Evolutionary conservation across 1,140 invertebrate genomes (phyloP).

Genomic region (Battus philenor): DNA sequence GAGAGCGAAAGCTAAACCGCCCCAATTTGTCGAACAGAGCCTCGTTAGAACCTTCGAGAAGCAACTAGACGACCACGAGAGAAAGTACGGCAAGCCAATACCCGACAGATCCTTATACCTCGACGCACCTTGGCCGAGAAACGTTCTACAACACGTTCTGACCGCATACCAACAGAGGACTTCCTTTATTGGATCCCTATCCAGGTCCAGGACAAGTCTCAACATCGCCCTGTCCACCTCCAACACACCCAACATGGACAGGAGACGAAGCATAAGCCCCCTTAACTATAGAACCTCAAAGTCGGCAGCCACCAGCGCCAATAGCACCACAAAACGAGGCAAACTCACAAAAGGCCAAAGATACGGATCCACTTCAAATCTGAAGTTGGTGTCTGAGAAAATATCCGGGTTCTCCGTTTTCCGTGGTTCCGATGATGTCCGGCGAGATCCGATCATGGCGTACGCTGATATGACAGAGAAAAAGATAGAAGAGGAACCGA

Average conservation of each 20-base stretch:
- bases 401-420: constrained; percentile 66
- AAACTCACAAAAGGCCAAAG: constrained; percentile 43
- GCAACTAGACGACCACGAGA: constrained; percentile 74
- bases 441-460: constrained; percentile 55
- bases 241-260: constrained; percentile 42
- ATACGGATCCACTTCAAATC: constrained; percentile 57
- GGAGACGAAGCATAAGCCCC: constrained; percentile 49
- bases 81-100: constrained; percentile 66
- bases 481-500: constrained; percentile 31
- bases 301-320: constrained; percentile 43
- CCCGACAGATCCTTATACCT: constrained; percentile 54
- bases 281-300: constrained; percentile 30
- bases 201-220: constrained; percentile 74
- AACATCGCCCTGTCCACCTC: constrained; percentile 40
- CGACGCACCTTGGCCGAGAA: constrained; percentile 70
- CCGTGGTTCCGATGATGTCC: constrained; percentile 32
- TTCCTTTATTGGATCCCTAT: constrained; percentile 73
- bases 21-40: constrained; percentile 43
- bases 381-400: constrained; percentile 61
- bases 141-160: constrained; percentile 69
- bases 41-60: constrained; percentile 54
- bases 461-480: constrained; percentile 31
- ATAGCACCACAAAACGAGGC: constrained; percentile 42
- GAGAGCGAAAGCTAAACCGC: constrained; percentile 21
- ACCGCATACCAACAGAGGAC: constrained; percentile 66